Conservation (phyloP, 2,113 vertebrate genomes). For the Hiodon alosoides region DNA sequence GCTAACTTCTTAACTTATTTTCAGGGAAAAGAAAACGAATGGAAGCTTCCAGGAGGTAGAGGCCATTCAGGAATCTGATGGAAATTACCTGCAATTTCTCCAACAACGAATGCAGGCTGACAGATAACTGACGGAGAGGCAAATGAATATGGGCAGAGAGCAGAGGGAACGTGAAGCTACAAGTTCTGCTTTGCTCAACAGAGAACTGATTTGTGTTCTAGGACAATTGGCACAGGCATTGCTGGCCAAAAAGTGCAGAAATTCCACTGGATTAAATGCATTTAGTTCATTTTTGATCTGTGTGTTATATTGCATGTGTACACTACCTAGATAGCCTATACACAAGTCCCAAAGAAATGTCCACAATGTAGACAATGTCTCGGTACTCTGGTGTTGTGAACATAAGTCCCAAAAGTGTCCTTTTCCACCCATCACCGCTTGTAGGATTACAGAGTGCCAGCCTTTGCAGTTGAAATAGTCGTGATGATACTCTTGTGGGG, state of each 20-base stretch:
- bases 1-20: not conserved
- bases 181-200: constrained; percentile 12
- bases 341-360: not conserved
- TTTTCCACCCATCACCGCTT: not conserved
- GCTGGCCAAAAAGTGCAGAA: not conserved
- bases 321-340: not conserved
- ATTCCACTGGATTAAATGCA: constrained; percentile 15
- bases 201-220: constrained; percentile 11
- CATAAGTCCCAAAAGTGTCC: no score
- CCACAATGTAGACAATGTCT: no score
- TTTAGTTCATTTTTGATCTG: not conserved
- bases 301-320: not conserved
- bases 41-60: no score
- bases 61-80: not conserved
- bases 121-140: no score
- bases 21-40: not conserved
- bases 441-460: not conserved
- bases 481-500: not conserved
- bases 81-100: not conserved
- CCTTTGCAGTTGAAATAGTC: not conserved
- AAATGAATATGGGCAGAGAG: not conserved
- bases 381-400: no score
- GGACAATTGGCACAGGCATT: constrained; percentile 13
- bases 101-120: no score
- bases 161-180: not conserved